Base-by-base conservation (phyloP, 2,113 vertebrate species). In the Pholis gunnellus region DNA sequence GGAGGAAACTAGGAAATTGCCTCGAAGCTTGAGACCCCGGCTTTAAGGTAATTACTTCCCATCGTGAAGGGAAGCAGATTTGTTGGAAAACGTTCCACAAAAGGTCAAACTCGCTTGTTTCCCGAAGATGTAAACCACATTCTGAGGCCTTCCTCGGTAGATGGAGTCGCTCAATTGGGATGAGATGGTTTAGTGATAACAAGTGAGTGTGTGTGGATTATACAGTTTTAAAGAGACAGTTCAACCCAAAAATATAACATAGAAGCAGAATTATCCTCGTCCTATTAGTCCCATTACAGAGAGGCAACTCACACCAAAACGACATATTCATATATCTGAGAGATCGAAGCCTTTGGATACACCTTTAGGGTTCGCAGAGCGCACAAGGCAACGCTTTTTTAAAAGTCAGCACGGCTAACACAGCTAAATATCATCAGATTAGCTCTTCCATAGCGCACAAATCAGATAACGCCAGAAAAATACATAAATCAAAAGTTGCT, bases 381-480 rank as follows among this genome's bases (percentile, higher is more conserved):
- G 0, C n/a, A 36, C 13, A 50, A 25, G 34, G 1, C 7, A 42
- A 31, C 2, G 34, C 6, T 29, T 29, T 29, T 8, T 25, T 44
- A 70, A n/a, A 72, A 18, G 44, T 10, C 36, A n/a, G 3, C 9
- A 9, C n/a, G 1, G 48, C 18, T 25, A 38, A 34, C 17, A 59
- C 29, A 13, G 44, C 40, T 69, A 76, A 88, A 90, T 81, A 78
- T 46, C 82, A 84, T 86, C 84, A 85, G 83, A 78, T 79, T 57
- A 48, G 25, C 25, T 17, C 38, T 7, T 15, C 31, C 13, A n/a
- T 9, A 22, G 36, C 29, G 1, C 8, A 20, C 1, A 25, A 44
- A 72, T 88, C 13, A 52, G 56, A 72, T 63, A 44, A 48, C 22
- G 56, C n/a, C 5, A 17, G 11, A 1, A 42, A 42, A 3, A 46